These are phyloP conservation scores for Aegithalos caudatus DNA, from an alignment of 2,113 vertebrate genomes.

Conservation along the genomic window DNA sequence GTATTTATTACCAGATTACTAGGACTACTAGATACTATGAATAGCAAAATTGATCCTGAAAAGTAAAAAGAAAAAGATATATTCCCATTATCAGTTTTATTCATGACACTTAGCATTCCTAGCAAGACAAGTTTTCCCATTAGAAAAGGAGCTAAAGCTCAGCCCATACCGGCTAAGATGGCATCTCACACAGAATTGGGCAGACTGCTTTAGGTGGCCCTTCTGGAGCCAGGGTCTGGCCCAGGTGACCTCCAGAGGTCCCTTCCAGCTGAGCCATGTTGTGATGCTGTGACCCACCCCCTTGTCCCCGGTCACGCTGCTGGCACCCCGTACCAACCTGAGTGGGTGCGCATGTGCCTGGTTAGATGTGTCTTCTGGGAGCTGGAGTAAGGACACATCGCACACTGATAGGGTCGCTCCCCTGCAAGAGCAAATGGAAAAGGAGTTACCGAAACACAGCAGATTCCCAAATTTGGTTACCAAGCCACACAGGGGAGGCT, in stretches of 20 bases:
- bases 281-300: neutral
- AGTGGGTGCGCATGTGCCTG: constrained; percentile 96
- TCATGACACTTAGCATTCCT: neutral
- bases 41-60: neutral
- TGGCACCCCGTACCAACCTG: constrained; percentile 79
- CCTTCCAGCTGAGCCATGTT: neutral
- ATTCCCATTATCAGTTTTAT: neutral
- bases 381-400: constrained; percentile 94
- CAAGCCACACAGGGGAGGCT: neutral
- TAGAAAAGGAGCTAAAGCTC: neutral
- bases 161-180: neutral
- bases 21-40: neutral
- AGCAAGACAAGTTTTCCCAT: neutral
- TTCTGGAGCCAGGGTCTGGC: neutral
- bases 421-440: constrained; percentile 74
- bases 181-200: neutral
- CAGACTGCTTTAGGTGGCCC: neutral
- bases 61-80: neutral
- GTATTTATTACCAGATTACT: neutral
- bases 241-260: neutral
- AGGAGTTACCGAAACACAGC: neutral
- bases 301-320: neutral
- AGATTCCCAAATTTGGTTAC: neutral
- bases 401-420: constrained; percentile 92
- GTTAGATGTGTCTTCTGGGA: constrained; percentile 99